Conservation (phyloP, 2,113 vertebrate genomes). For the Hucho hucho region DNA sequence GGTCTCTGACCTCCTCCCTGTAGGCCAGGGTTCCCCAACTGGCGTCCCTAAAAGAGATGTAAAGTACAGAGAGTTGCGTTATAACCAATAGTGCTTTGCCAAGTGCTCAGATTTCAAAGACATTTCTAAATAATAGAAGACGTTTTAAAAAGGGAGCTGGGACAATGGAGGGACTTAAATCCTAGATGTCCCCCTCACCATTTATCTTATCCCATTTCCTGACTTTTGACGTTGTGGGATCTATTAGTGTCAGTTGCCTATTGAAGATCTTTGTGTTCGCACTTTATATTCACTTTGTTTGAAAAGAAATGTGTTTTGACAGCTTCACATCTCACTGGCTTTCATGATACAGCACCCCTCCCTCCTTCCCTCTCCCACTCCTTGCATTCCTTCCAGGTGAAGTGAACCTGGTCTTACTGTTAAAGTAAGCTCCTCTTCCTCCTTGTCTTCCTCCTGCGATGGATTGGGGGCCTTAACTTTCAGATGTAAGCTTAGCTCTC, state of each 20-base stretch:
- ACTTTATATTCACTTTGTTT: slow-evolving; percentile 26
- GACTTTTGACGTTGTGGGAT: slow-evolving; percentile 56
- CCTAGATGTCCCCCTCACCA: slow-evolving; percentile 47
- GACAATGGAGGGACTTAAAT: slow-evolving; percentile 63
- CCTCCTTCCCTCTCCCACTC: not conserved
- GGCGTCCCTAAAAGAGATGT: too few relatives aligned
- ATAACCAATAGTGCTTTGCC: slow-evolving; percentile 31
- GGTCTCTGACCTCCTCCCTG: too few relatives aligned
- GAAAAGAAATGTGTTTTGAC: slow-evolving; percentile 62
- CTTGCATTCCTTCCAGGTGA: slow-evolving; percentile 38
- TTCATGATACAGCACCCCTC: slow-evolving; percentile 15
- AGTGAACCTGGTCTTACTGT: slow-evolving; percentile 38
- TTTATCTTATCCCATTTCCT: slow-evolving; percentile 66
- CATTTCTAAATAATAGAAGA: slow-evolving; percentile 51
- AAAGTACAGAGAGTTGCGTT: not conserved
- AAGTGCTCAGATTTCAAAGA: slow-evolving; percentile 66
- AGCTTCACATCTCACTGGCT: slow-evolving; percentile 61
- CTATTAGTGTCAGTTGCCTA: slow-evolving; percentile 50
- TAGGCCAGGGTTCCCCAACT: too few relatives aligned
- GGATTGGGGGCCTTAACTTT: slow-evolving; percentile 35
- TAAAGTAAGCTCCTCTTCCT: slow-evolving; percentile 7
- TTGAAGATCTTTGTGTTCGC: slow-evolving; percentile 49
- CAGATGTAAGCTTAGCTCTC: slow-evolving; percentile 52
- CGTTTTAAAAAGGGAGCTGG: slow-evolving; percentile 52
- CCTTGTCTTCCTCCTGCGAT: not conserved